Base-by-base conservation (phyloP, 2,797 vertebrate genomes). In the Philypnodon macrostomus region DNA sequence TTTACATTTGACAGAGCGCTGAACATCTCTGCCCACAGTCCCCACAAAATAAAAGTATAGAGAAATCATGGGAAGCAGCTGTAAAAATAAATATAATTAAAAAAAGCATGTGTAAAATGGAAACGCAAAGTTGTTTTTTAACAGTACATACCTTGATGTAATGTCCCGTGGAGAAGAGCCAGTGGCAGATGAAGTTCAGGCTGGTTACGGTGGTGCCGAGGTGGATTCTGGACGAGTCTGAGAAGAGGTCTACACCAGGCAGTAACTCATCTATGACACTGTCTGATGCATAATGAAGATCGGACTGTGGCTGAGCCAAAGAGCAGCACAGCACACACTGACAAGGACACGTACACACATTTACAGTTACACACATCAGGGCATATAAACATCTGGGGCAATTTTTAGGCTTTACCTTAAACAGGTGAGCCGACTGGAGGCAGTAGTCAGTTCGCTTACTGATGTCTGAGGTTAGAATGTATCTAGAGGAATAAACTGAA, bases 201-300 rank as follows among this genome's bases (percentile, higher is more conserved):
- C 92, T 91, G 62, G 90, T 77, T 24, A 93, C 75, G 14, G 90
- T 90, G 18, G 83, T 85, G 45, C 84, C 67, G 0, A 92, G 55
- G 52, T 92, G 85, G 57, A 88, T 83, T 70, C 93, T 88, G 72
- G 81, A 81, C 14, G 63, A 75, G 41, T 95, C 92, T 0, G 91
- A 92, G 85, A 99, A 97, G 49, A 97, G 85, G 47, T 97, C 87
- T 0, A 94, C 77, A 7, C 94, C 95, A 10, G 94, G 94, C 55
- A 97, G 79, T 46, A 97, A 91, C 51, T 90, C 81, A 26, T 72
- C 78, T n/a, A 70, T 63, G 7, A 90, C 56, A 60, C 81, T 87
- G 67, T 95, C 91, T 2, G 85, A 85, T 36, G 86, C 88, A 30
- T 95, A 99, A 53, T 88, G 87, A 50, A 74, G 79, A 53, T 95